A percentile compares a stretch with the other conserved stretches of the same genome.
These are phyloP conservation scores for Poeciliopsis turneri DNA, from an alignment of 2,797 vertebrate genomes.

Conservation along the genomic window DNA sequence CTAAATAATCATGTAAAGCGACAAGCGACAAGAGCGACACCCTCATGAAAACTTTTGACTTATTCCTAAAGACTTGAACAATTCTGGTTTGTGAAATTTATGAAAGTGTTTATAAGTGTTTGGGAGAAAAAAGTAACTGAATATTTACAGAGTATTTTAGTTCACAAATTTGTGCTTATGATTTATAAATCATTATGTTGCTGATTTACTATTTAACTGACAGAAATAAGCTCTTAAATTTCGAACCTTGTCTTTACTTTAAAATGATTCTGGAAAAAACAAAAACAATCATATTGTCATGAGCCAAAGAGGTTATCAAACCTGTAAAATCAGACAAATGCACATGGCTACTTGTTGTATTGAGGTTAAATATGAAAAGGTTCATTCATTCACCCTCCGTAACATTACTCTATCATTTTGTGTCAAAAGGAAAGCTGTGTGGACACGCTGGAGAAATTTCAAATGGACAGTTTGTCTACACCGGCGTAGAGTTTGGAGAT, in stretches of 20 bases:
- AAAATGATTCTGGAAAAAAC: neutral
- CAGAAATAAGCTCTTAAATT: neutral
- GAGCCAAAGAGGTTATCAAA: neutral
- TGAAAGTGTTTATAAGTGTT: neutral
- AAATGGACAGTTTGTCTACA: slow-evolving; percentile 68
- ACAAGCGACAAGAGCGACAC: too few species aligned
- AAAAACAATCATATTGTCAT: neutral
- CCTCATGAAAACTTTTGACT: neutral
- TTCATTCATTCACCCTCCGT: neutral
- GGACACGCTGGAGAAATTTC: slow-evolving; percentile 73
- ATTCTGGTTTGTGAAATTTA: neutral
- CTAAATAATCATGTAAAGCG: neutral
- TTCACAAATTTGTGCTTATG: neutral
- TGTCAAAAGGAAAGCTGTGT: slow-evolving; percentile 63
- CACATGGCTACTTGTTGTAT: neutral
- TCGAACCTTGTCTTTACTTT: neutral
- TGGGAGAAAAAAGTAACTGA: neutral
- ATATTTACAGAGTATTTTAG: neutral
- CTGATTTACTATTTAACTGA: neutral
- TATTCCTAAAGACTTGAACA: too few species aligned
- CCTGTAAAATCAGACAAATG: neutral
- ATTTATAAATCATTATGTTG: neutral
- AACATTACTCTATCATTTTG: neutral
- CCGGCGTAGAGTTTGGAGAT: slow-evolving; percentile 72
- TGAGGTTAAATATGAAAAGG: neutral